phyloP scores from a whole-genome alignment of 2,113 vertebrate species.

The Atlantisia rogersi region DNA sequence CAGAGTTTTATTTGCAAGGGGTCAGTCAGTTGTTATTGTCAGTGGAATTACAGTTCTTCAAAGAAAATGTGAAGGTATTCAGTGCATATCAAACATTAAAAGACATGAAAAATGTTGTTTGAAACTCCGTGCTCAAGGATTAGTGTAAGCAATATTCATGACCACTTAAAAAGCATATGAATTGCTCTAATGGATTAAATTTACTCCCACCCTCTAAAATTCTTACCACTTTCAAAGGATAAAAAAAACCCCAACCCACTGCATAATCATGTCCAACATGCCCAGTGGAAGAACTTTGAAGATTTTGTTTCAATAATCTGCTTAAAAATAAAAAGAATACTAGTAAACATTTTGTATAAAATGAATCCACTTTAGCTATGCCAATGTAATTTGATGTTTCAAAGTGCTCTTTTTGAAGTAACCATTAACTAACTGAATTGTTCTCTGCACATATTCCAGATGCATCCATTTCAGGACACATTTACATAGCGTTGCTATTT shows the following conservation, averaged over 20 bases:
- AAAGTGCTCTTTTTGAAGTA: background rate
- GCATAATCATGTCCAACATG: background rate
- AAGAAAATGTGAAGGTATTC: background rate
- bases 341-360: constrained; percentile 31
- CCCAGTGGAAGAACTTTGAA: background rate
- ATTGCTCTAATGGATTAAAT: background rate
- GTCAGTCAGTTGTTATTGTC: background rate
- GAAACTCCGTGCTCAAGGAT: background rate
- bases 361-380: background rate
- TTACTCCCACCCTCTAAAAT: background rate
- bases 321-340: background rate
- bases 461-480: background rate
- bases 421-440: constrained; percentile 4
- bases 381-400: background rate
- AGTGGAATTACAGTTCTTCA: background rate
- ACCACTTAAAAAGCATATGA: background rate
- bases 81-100: background rate
- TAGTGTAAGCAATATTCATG: background rate
- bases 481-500: constrained; percentile 20
- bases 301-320: constrained; percentile 7
- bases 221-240: background rate
- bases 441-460: constrained; percentile 3
- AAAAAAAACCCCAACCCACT: background rate
- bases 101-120: background rate
- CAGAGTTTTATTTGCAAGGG: constrained; percentile 4